Evolutionary conservation across 1,140 invertebrate genomes (phyloP), one percentile per base, ranked within the genome.

Genomic region (Leptoteleia sp.): DNA sequence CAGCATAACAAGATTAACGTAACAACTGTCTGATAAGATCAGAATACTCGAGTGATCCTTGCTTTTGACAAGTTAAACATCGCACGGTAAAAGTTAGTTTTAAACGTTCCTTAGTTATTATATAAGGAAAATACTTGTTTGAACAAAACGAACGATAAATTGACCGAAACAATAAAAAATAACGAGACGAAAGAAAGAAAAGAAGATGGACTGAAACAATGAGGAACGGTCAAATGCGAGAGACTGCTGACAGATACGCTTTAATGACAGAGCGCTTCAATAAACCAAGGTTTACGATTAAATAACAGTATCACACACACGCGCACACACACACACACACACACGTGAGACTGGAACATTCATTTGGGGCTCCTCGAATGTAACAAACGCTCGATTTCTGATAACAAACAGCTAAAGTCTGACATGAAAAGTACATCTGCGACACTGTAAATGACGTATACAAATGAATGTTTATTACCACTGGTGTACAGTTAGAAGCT

Each of bases 211-310:
- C 47, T 70, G 68, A 57, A 75, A 68, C 81, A 73, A 77, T 78
- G 78, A 78, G 73, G 76, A 80, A 83, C 80, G 70, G 80, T 81
- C 76, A n/a, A n/a, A 72, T 79, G 76, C 70, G 55, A 76, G 57
- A 72, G 71, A 75, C 76, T 83, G 70, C 76, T 75, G 72, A 75
- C 70, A 76, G 54, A 81, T 68, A 67, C 59, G n/a, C n/a, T n/a
- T n/a, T n/a, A n/a, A n/a, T n/a, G n/a, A n/a, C n/a, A n/a, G n/a
- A 42, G 52, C 40, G 52, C 42, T 61, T 72, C 65, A 72, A 70
- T 76, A 62, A 76, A 73, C 68, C 62, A 70, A 76, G 67, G 67
- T 80, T 76, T 75, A 70, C 75, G 68, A 81, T 81, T 77, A 77
- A 77, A 77, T 81, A 80, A 78, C 72, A 71, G 72, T 76, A 64